These are phyloP conservation scores for Girardinus metallicus DNA, from an alignment of 2,797 vertebrate genomes.

Conservation along the genomic window DNA sequence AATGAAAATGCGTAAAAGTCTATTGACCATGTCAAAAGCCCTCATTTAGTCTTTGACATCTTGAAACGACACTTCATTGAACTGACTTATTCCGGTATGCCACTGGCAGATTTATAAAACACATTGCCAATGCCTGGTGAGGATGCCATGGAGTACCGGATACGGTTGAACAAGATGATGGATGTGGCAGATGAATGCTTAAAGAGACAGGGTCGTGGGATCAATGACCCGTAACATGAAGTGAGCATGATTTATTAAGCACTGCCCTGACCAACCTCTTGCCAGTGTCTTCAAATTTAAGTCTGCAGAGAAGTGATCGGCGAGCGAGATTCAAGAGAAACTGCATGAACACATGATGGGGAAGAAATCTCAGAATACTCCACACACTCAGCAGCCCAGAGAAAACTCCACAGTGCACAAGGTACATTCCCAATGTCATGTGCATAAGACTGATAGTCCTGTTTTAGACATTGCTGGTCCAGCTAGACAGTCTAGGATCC, in stretches of 20 bases:
- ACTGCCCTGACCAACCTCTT: constrained; percentile 43
- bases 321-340: constrained; percentile 40
- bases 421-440: constrained; percentile 1
- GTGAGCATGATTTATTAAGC: constrained; percentile 57
- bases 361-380: not conserved
- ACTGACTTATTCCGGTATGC: constrained; percentile 13
- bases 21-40: constrained; percentile 8
- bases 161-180: constrained; percentile 46
- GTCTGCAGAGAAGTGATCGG: constrained; percentile 35
- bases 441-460: not conserved
- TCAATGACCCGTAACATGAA: constrained; percentile 39
- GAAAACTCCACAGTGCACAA: not conserved
- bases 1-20: constrained; percentile 29
- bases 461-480: not conserved
- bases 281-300: constrained; percentile 35
- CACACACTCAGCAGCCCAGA: not conserved
- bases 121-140: constrained; percentile 22
- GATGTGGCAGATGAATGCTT: constrained; percentile 45
- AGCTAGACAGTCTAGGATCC: not conserved
- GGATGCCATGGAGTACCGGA: constrained; percentile 41
- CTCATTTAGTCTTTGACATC: constrained; percentile 18
- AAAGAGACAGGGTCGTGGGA: constrained; percentile 29
- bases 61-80: constrained; percentile 18
- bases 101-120: constrained; percentile 15
- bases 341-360: constrained; percentile 31